phyloP scores from a whole-genome alignment of 2,888 invertebrate species.

The Thelaira solivaga region DNA sequence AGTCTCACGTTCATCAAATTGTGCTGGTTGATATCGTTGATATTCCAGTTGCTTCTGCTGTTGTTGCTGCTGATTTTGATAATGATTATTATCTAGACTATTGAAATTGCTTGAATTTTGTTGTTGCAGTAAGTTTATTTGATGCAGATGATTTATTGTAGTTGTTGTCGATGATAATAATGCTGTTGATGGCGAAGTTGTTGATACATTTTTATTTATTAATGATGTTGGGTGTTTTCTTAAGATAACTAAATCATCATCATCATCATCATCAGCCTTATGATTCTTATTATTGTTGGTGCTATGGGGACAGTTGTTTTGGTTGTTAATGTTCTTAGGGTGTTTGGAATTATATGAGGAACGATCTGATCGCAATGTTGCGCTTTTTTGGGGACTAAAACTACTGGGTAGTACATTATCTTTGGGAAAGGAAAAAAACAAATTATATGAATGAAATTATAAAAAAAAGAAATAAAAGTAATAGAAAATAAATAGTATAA shows the following conservation, averaged over 20 bases:
- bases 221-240: conserved; percentile 45
- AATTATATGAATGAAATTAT: conserved; percentile 27
- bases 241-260: conserved; percentile 50
- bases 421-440: conserved; percentile 35
- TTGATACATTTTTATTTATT: conserved; percentile 16
- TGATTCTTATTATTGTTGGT: conserved; percentile 2
- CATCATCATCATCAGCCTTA: conserved; percentile 29
- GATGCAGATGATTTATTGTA: conserved; percentile 49
- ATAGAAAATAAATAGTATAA: conserved; percentile 21
- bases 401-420: conserved; percentile 62
- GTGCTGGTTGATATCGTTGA: conserved; percentile 11
- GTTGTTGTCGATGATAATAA: conserved; percentile 24
- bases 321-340: conserved; percentile 18
- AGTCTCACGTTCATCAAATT: conserved; percentile 47
- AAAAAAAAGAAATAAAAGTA: conserved; percentile 31
- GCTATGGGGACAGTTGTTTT: conserved; percentile 50
- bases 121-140: conserved; percentile 44
- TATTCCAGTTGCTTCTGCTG: conserved; percentile 14
- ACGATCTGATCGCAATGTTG: conserved; percentile 66
- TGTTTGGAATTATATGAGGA: conserved; percentile 46
- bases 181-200: conserved; percentile 4
- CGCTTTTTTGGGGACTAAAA: conserved; percentile 60
- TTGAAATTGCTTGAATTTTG: conserved; percentile 35
- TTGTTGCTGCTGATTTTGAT: conserved; percentile 23
- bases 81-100: conserved; percentile 39